These are phyloP conservation scores for Taurulus bubalis DNA, from an alignment of 2,113 vertebrate genomes.

Conservation along the genomic window DNA sequence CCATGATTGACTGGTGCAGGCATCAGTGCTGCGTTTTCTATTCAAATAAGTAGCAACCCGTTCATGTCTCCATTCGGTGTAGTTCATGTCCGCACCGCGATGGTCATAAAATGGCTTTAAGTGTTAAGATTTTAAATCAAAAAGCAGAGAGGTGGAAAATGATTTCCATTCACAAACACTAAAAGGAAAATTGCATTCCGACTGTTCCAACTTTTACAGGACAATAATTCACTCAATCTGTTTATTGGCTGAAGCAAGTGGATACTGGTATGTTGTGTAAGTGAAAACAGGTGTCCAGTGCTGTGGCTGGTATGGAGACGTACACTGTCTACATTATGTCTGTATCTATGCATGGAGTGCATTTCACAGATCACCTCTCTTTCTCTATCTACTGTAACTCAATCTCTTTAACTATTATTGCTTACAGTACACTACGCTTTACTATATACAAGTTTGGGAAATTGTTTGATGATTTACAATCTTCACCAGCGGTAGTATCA, in stretches of 20 bases:
- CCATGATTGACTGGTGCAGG: neutral
- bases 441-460: neutral
- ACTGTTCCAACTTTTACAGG: conserved; percentile 51
- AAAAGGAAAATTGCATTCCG: conserved; percentile 38
- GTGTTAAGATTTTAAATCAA: conserved; percentile 5
- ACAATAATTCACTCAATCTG: conserved; percentile 66
- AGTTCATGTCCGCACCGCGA: neutral
- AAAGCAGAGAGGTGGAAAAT: conserved; percentile 37
- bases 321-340: conserved; percentile 50
- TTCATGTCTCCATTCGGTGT: neutral
- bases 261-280: conserved; percentile 77
- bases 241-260: conserved; percentile 77
- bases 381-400: conserved; percentile 5
- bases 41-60: neutral
- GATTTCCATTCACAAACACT: conserved; percentile 41
- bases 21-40: neutral
- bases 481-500: conserved; percentile 18
- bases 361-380: conserved; percentile 30
- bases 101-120: neutral
- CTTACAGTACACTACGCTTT: conserved; percentile 2
- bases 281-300: conserved; percentile 77
- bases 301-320: conserved; percentile 54
- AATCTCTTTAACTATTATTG: conserved; percentile 4
- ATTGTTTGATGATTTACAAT: conserved; percentile 8
- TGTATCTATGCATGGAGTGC: conserved; percentile 31